These are phyloP conservation scores for Acanthisitta chloris DNA, from an alignment of 2,113 vertebrate genomes.

Conservation along the genomic window DNA sequence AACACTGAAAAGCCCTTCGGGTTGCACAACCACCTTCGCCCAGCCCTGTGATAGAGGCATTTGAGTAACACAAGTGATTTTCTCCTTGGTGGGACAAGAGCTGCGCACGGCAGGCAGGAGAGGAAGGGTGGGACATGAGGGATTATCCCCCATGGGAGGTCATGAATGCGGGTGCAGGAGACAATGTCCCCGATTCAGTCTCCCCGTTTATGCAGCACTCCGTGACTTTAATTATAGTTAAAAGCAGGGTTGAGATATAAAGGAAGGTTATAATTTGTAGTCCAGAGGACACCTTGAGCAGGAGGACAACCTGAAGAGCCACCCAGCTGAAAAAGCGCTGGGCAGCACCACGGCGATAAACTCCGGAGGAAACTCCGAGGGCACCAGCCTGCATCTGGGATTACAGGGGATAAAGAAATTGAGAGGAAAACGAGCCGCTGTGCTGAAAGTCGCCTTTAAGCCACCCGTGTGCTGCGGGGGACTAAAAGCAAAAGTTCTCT, in stretches of 20 bases:
- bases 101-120: not conserved
- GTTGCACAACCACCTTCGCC: slow-evolving; percentile 14
- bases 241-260: slow-evolving; percentile 8
- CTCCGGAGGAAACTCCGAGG: not conserved
- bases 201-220: slow-evolving; percentile 5
- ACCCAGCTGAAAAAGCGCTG: not conserved
- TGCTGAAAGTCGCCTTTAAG: not conserved
- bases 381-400: not conserved
- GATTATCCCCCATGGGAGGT: not conserved
- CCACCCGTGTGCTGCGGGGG: not conserved
- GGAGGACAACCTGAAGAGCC: slow-evolving; percentile 19
- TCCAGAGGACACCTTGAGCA: slow-evolving; percentile 37
- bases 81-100: not conserved
- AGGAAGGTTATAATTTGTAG: slow-evolving; percentile 51
- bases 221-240: slow-evolving; percentile 28
- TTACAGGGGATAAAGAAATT: not conserved
- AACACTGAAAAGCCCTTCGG: not conserved
- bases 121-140: not conserved
- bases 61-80: not conserved
- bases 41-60: not conserved
- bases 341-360: not conserved
- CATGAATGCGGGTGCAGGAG: not conserved
- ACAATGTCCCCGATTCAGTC: not conserved
- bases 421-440: not conserved
- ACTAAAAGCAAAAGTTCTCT: not conserved